phyloP scores from a whole-genome alignment of 2,113 vertebrate genomes.

The Pandion haliaetus region DNA sequence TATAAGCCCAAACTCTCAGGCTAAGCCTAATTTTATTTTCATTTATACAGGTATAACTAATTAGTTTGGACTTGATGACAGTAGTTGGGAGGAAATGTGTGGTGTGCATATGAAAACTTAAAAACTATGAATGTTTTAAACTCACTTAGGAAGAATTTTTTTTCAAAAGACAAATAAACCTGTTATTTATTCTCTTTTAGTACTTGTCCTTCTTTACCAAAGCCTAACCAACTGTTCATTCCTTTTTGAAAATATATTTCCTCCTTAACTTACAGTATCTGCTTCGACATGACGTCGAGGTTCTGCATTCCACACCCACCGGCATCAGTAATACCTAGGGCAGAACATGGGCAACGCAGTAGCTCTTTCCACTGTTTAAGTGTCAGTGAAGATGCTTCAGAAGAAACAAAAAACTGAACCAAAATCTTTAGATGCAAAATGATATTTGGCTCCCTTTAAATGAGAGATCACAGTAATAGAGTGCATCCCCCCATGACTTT shows the following conservation, averaged over 20 bases:
- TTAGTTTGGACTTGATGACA: not conserved
- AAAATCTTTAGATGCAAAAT: not conserved
- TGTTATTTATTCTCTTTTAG: not conserved
- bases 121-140: not conserved
- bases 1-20: not conserved
- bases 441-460: not conserved
- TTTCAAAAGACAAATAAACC: not conserved
- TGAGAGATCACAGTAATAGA: not conserved
- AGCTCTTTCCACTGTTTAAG: not conserved
- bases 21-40: not conserved
- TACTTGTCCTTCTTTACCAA: not conserved
- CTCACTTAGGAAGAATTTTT: not conserved
- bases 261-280: not conserved
- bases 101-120: not conserved
- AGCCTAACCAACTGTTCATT: not conserved
- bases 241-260: not conserved
- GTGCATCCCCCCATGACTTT: not conserved
- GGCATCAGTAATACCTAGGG: not conserved
- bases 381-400: not conserved
- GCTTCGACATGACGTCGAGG: fast-evolving
- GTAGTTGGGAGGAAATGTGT: not conserved
- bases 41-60: not conserved
- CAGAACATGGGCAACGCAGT: not conserved
- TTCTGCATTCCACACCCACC: not conserved
- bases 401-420: not conserved